phyloP scores from a whole-genome alignment of 2,888 invertebrate genomes.

The Busseola fusca region DNA sequence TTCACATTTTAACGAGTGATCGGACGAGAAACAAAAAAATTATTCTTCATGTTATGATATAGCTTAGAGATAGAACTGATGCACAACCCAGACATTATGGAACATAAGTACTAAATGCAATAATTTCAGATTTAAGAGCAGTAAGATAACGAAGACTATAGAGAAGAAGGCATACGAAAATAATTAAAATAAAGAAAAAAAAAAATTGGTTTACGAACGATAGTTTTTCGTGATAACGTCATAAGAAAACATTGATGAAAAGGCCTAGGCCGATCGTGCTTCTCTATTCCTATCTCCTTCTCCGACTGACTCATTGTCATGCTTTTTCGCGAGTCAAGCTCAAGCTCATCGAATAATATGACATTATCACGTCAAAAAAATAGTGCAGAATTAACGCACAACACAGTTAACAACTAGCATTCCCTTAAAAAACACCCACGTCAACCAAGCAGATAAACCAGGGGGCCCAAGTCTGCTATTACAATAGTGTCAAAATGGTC shows the following conservation, averaged over 20 bases:
- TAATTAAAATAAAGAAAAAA: not conserved
- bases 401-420: not conserved
- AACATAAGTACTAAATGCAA: not conserved
- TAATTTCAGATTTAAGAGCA: not conserved
- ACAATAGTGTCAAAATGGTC: no score
- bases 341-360: no score
- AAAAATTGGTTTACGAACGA: no score
- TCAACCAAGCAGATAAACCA: not conserved
- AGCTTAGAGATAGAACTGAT: not conserved
- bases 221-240: no score
- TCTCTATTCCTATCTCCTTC: no score
- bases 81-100: no score
- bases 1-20: not conserved
- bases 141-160: not conserved
- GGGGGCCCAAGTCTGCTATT: no score
- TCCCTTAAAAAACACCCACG: not conserved
- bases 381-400: not conserved
- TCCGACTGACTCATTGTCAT: no score
- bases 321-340: no score
- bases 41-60: not conserved
- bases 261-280: no score
- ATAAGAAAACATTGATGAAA: no score
- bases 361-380: no score
- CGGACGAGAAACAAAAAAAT: not conserved
- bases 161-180: not conserved